Evolutionary conservation across 2,888 invertebrate species (phyloP), one percentile per base, ranked within the genome.

Genomic region (Volucella inanis): DNA sequence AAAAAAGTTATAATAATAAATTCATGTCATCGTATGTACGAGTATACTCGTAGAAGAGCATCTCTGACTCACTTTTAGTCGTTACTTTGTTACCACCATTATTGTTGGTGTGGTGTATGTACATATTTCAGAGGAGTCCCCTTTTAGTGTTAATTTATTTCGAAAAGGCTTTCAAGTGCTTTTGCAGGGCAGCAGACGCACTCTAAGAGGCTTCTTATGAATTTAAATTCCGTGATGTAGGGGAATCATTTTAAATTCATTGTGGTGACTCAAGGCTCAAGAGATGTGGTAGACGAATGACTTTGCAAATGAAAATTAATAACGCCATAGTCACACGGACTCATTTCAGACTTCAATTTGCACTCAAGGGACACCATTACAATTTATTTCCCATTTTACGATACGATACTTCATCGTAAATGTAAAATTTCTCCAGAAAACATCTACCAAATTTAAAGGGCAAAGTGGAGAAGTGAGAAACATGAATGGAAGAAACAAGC

Each of bases 301-400:
- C 38, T 49, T 68, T 54, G 62, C 47, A 65, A 76, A 79, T 83
- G 65, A 75, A 84, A 79, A 84, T 79, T 75, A 84, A 75, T 84
- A 84, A 76, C 59, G 71, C 79, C 45, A 54, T 62, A 71, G 75
- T 61, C 84, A 71, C 52, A 59, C 49, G 65, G 71, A 77, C 43
- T 77, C 75, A 22, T 67, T 68, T 80, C 77, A 77, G 62, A 72
- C 79, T 75, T 79, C 75, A 79, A 79, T 84, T 79, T 79, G 79
- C 79, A 67, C 71, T 84, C 76, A 75, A 79, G 70, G 79, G 70
- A 65, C 70, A 70, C 70, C 79, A 83, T 83, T 64, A 78, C 77
- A 70, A 65, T 79, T 61, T 75, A 77, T 54, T 72, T 70, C 65
- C 65, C 49, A 62, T 79, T 84, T 76, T 76, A 84, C 61, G 79